A percentile compares a stretch with the other conserved stretches of the same genome.
phyloP scores from a whole-genome alignment of 2,113 vertebrate genomes.

The Zootoca vivipara region DNA sequence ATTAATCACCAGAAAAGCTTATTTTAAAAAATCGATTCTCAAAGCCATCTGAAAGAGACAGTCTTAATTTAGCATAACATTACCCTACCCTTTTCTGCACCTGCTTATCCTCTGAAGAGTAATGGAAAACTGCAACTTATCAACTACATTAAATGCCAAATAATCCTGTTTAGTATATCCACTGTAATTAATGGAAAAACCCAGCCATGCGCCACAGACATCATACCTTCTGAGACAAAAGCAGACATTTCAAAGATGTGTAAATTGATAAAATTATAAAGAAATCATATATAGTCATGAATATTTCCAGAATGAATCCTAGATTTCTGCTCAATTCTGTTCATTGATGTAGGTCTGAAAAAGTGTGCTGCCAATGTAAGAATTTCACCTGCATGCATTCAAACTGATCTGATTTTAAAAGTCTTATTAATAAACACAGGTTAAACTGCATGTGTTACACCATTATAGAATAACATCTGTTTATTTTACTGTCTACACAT shows the following conservation, averaged over 20 bases:
- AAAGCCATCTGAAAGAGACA: constrained; percentile 69
- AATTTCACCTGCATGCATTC: background rate
- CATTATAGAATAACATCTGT: background rate
- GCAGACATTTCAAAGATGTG: constrained; percentile 13
- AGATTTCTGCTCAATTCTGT: background rate
- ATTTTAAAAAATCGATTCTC: constrained; percentile 76
- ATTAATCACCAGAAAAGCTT: constrained; percentile 69
- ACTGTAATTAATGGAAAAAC: constrained; percentile 59
- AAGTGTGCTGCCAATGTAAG: background rate
- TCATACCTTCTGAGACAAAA: constrained; percentile 32
- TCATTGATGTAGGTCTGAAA: background rate
- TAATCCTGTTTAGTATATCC: constrained; percentile 58
- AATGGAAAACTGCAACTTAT: constrained; percentile 72
- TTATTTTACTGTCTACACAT: background rate
- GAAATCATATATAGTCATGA: background rate
- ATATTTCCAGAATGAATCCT: background rate
- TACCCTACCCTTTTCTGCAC: constrained; percentile 71
- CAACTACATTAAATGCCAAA: constrained; percentile 52
- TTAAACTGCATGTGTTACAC: background rate
- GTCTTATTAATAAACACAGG: background rate
- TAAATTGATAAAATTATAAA: background rate
- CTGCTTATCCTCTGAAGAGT: constrained; percentile 70
- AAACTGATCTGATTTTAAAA: background rate
- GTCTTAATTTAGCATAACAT: constrained; percentile 80
- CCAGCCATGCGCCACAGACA: constrained; percentile 34